These are phyloP conservation scores for Drosophila oshimai DNA, from an alignment of 1,140 invertebrate genomes.

Conservation along the genomic window DNA sequence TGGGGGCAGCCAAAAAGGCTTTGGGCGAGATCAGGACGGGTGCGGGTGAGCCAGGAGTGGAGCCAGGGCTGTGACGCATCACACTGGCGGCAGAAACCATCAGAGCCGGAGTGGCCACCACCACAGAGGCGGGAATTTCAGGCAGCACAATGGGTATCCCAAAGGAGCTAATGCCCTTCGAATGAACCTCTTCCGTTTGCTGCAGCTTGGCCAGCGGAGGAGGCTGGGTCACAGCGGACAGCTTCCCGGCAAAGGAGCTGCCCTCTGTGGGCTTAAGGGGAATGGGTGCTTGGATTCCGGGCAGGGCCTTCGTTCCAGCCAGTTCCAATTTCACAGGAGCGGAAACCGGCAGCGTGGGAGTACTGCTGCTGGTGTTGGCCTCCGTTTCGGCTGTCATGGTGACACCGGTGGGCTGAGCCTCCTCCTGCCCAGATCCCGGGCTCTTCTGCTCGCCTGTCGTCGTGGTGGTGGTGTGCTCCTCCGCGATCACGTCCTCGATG, in stretches of 20 bases:
- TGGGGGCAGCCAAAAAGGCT: not conserved
- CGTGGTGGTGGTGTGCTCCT: constrained; percentile 51
- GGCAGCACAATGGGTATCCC: constrained; percentile 72
- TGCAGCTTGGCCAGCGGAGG: constrained; percentile 13
- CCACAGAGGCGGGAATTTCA: constrained; percentile 73
- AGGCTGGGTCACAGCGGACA: constrained; percentile 8
- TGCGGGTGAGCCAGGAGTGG: constrained; percentile 1
- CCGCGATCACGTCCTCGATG: constrained; percentile 83
- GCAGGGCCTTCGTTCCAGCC: constrained; percentile 20
- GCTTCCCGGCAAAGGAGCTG: constrained; percentile 30
- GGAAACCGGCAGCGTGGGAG: constrained; percentile 1
- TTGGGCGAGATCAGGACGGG: constrained; percentile 34
- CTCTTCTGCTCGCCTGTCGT: constrained; percentile 55
- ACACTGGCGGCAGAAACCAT: constrained; percentile 35
- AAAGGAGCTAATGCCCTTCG: constrained; percentile 3
- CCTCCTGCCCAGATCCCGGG: constrained; percentile 39
- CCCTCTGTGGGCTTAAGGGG: constrained; percentile 37
- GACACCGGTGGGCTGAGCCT: not conserved
- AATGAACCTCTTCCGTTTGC: not conserved
- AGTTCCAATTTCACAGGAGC: constrained; percentile 58
- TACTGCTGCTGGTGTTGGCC: constrained; percentile 28
- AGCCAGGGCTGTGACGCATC: constrained; percentile 42
- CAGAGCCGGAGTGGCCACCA: constrained; percentile 45
- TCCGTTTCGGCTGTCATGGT: constrained; percentile 10
- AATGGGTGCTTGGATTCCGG: constrained; percentile 57